Percentiles rank a stretch among this genome's conserved stretches.
Conservation (phyloP, 2,797 vertebrate species). For the Emys orbicularis region DNA sequence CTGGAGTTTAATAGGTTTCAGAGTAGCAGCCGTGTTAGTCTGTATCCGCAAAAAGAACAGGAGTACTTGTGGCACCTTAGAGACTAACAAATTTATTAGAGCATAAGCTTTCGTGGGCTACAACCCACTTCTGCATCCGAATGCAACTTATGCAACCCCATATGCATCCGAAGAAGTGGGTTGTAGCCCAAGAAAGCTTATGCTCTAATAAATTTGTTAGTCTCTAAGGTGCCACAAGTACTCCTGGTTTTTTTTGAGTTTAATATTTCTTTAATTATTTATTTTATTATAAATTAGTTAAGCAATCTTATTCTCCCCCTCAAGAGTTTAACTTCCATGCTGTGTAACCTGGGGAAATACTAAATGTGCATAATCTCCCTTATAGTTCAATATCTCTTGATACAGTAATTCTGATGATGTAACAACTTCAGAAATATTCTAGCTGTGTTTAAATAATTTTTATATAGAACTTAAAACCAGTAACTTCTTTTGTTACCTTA, state of each 20-base stretch:
- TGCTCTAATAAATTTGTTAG: no score
- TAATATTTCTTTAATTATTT: neutral
- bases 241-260: no score
- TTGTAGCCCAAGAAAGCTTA: no score
- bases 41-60: no score
- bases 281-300: neutral
- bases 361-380: neutral
- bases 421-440: slow-evolving; percentile 5
- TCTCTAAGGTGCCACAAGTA: no score
- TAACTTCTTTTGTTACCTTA: neutral
- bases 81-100: no score
- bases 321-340: neutral
- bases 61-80: no score
- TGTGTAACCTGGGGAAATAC: neutral
- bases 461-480: neutral
- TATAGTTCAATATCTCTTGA: neutral
- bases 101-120: no score
- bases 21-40: no score
- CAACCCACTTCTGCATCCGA: no score
- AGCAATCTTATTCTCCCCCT: fast-evolving
- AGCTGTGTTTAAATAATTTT: neutral
- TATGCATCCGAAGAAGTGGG: no score
- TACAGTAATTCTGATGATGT: neutral
- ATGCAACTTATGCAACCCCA: no score
- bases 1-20: neutral